Conservation (phyloP, 1,140 invertebrate genomes). For the Drosophila albomicans region DNA sequence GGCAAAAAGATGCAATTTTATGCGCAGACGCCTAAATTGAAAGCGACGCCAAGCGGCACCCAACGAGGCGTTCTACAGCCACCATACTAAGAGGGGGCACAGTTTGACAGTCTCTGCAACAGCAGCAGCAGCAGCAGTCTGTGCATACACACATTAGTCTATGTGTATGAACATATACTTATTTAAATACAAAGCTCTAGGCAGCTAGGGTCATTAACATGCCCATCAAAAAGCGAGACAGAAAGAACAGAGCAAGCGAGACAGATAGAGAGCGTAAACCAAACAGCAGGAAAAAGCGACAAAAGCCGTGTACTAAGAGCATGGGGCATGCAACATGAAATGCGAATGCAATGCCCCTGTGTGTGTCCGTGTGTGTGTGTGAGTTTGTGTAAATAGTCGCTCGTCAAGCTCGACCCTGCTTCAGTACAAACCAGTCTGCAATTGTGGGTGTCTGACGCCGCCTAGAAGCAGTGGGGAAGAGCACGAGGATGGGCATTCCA, state of each 20-base stretch:
- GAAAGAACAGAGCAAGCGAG: background rate
- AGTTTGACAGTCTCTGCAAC: slow-evolving; percentile 61
- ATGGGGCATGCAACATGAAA: slow-evolving; percentile 22
- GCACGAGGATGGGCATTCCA: background rate
- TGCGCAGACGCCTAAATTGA: slow-evolving; percentile 83
- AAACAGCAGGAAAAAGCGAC: slow-evolving; percentile 54
- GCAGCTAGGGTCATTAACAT: slow-evolving; percentile 81
- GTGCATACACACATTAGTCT: slow-evolving; percentile 13
- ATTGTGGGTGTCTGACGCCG: slow-evolving; percentile 70
- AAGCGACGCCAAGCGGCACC: slow-evolving; percentile 73
- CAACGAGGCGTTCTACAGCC: slow-evolving; percentile 71
- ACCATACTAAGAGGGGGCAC: slow-evolving; percentile 38
- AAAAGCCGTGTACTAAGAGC: slow-evolving; percentile 50
- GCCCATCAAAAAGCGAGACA: slow-evolving; percentile 37
- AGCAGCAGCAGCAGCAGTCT: slow-evolving; percentile 26
- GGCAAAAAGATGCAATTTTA: slow-evolving; percentile 76
- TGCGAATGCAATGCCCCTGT: slow-evolving; percentile 33
- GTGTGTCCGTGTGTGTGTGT: background rate
- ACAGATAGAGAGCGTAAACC: slow-evolving; percentile 3
- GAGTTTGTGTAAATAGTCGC: slow-evolving; percentile 41
- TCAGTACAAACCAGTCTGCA: slow-evolving; percentile 59
- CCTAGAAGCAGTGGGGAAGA: background rate
- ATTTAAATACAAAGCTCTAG: slow-evolving; percentile 57
- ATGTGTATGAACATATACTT: slow-evolving; percentile 12
- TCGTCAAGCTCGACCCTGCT: slow-evolving; percentile 55